phyloP scores from a whole-genome alignment of 2,113 vertebrate species.

The Apteryx mantelli region DNA sequence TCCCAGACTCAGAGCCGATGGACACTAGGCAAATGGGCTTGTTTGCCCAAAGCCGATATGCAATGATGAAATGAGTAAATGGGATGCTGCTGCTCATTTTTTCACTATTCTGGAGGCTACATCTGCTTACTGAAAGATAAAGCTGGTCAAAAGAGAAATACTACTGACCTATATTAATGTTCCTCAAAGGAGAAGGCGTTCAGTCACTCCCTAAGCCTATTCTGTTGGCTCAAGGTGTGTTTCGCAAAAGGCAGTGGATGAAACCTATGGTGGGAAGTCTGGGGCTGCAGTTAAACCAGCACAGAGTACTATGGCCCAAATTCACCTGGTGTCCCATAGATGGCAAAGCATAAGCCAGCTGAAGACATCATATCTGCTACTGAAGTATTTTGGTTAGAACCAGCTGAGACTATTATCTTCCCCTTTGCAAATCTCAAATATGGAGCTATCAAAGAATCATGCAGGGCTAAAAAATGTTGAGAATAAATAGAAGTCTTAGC shows the following conservation, averaged over 20 bases:
- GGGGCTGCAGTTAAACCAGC: not conserved
- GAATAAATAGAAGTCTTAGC: not conserved
- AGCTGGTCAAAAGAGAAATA: not conserved
- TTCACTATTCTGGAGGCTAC: not conserved
- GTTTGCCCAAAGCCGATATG: not conserved
- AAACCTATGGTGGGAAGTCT: not conserved
- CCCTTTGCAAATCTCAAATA: not conserved
- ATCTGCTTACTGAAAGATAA: not conserved
- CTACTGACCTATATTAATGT: not conserved
- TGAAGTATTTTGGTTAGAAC: not conserved
- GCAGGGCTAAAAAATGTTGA: not conserved
- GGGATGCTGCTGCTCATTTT: not conserved
- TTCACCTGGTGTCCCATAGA: not conserved
- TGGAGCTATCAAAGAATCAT: not conserved
- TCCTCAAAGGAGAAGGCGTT: not conserved
- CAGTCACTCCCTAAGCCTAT: not conserved
- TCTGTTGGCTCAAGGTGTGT: not conserved
- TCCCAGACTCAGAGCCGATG: not conserved
- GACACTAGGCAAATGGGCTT: not conserved
- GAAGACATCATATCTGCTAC: not conserved
- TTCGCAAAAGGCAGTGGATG: not conserved
- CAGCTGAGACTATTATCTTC: not conserved
- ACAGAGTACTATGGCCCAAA: not conserved
- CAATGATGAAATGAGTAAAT: not conserved
- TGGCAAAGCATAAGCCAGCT: not conserved